A percentile compares a stretch with the other conserved stretches of the same genome.
phyloP scores from a whole-genome alignment of 2,797 vertebrate species.

The Xerus rutilus region DNA sequence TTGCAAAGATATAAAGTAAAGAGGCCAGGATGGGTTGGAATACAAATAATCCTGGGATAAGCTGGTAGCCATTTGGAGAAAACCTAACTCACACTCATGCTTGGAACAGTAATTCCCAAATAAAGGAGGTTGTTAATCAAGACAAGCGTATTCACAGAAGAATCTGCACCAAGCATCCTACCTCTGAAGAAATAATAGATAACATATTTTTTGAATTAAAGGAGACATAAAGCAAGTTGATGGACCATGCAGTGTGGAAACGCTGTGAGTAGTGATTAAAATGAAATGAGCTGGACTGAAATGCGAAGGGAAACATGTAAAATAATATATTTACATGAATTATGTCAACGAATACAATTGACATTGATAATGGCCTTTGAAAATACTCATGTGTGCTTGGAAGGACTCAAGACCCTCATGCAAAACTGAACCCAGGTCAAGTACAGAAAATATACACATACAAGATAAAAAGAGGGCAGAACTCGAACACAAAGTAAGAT shows the following conservation, averaged over 20 bases:
- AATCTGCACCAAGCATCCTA: background rate
- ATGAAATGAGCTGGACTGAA: background rate
- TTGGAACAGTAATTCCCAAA: background rate
- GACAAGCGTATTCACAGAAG: background rate
- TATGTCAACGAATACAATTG: background rate
- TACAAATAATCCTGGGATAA: background rate
- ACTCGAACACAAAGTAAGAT: background rate
- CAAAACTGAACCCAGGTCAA: background rate
- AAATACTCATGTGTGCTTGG: background rate
- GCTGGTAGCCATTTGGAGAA: background rate
- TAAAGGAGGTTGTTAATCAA: background rate
- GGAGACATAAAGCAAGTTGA: background rate
- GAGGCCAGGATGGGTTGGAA: fast-evolving
- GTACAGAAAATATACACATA: background rate
- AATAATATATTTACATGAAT: background rate
- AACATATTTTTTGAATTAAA: background rate
- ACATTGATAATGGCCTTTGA: background rate
- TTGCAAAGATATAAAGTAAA: background rate
- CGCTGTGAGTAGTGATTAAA: background rate
- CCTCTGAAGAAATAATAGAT: conserved; percentile 12
- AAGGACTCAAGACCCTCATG: background rate
- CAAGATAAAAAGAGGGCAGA: background rate
- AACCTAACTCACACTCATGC: background rate
- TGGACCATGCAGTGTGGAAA: background rate
- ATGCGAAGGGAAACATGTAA: background rate